A percentile compares a stretch with the other conserved stretches of the same genome.
Conservation (phyloP, 2,888 invertebrate species). For the Lagria hirta region DNA sequence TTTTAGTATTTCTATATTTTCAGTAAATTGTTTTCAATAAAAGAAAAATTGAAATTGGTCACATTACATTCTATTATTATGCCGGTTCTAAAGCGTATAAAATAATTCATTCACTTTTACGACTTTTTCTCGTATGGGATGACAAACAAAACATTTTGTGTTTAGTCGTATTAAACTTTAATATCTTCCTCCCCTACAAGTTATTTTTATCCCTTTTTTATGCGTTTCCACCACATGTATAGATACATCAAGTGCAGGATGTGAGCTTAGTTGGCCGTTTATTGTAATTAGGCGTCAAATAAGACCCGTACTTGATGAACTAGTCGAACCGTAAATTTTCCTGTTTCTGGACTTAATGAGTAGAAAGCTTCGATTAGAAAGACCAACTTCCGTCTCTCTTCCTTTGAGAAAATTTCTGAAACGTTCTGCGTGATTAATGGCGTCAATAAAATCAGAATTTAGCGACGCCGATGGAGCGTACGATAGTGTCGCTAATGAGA, state of each 20-base stretch:
- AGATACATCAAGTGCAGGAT: constrained; percentile 28
- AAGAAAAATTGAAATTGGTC: too few species aligned
- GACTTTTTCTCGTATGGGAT: too few species aligned
- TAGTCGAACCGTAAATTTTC: constrained; percentile 31
- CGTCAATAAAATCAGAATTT: constrained; percentile 32
- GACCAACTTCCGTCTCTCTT: constrained; percentile 16
- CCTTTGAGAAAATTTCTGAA: constrained; percentile 29
- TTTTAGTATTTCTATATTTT: too few species aligned
- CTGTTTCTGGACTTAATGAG: constrained; percentile 30
- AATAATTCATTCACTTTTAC: too few species aligned
- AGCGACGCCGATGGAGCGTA: constrained; percentile 30
- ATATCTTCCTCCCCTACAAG: neutral
- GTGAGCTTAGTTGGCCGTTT: constrained; percentile 20
- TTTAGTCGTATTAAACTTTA: too few species aligned
- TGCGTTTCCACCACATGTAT: constrained; percentile 3
- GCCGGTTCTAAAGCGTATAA: too few species aligned
- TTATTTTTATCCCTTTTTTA: neutral
- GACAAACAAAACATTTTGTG: too few species aligned
- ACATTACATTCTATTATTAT: too few species aligned
- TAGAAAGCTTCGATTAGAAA: constrained; percentile 30
- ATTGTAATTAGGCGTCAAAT: constrained; percentile 33
- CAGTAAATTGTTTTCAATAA: too few species aligned
- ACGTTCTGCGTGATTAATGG: constrained; percentile 28
- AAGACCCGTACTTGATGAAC: constrained; percentile 33
- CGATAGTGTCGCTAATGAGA: constrained; percentile 31